phyloP scores from a whole-genome alignment of 2,888 invertebrate species.

The Sinodicranocentrus sp. region DNA sequence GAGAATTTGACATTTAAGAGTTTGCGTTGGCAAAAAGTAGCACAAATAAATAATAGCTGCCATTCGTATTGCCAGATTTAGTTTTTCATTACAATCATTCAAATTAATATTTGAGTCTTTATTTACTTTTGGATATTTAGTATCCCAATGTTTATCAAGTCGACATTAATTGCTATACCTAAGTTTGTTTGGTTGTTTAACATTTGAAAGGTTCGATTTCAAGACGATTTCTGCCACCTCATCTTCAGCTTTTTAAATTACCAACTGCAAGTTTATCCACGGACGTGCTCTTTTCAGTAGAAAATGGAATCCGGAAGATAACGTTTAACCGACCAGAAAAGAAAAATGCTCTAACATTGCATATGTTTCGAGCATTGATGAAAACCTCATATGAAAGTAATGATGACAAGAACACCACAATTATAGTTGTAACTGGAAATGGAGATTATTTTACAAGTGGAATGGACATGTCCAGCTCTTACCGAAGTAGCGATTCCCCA shows the following conservation, averaged over 20 bases:
- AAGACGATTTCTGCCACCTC: not conserved
- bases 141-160: not conserved
- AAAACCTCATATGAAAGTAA: slow-evolving; percentile 21
- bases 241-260: no score
- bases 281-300: not conserved
- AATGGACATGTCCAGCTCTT: slow-evolving; percentile 39
- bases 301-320: slow-evolving; percentile 57
- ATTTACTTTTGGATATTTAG: no score
- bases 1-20: no score
- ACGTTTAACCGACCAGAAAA: slow-evolving; percentile 58
- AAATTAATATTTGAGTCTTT: no score
- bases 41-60: not conserved
- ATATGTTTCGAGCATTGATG: slow-evolving; percentile 32
- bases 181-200: not conserved
- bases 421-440: slow-evolving; percentile 43
- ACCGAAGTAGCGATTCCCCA: not conserved
- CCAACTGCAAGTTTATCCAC: not conserved
- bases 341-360: slow-evolving; percentile 53
- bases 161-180: not conserved
- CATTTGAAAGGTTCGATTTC: not conserved
- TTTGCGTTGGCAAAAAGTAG: no score
- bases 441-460: slow-evolving; percentile 61
- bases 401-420: slow-evolving; percentile 26
- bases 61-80: not conserved
- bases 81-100: no score